phyloP scores from a whole-genome alignment of 2,113 vertebrate species.

The Carlito syrichta region DNA sequence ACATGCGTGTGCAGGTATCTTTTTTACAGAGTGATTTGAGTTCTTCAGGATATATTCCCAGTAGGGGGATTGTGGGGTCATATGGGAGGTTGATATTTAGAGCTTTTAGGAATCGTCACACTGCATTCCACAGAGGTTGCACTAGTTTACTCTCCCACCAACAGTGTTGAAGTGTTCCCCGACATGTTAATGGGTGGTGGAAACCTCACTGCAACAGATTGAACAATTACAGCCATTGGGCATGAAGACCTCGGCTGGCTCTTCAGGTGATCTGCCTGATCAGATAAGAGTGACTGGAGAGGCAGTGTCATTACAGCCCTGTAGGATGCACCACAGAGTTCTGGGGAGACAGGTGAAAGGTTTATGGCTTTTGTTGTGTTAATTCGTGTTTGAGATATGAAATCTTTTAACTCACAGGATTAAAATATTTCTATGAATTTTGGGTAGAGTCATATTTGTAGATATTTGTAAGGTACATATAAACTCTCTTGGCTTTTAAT shows the following conservation, averaged over 20 bases:
- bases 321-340: not conserved
- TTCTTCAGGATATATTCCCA: too few species aligned
- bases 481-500: not conserved
- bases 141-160: too few species aligned
- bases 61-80: too few species aligned
- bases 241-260: not conserved
- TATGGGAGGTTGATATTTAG: too few species aligned
- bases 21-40: too few species aligned
- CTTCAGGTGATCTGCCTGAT: not conserved
- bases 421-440: not conserved
- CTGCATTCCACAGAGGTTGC: too few species aligned
- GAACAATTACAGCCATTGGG: not conserved
- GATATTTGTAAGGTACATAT: not conserved
- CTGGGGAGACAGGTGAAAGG: not conserved
- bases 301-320: not conserved
- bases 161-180: too few species aligned
- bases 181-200: not conserved
- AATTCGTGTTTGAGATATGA: not conserved
- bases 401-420: not conserved
- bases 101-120: too few species aligned
- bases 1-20: too few species aligned
- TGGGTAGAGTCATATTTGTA: not conserved
- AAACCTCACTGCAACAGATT: not conserved
- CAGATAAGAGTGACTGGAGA: not conserved
- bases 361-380: not conserved